Evolutionary conservation across 2,113 vertebrate genomes (phyloP).

Genomic region (Butorides virescens): DNA sequence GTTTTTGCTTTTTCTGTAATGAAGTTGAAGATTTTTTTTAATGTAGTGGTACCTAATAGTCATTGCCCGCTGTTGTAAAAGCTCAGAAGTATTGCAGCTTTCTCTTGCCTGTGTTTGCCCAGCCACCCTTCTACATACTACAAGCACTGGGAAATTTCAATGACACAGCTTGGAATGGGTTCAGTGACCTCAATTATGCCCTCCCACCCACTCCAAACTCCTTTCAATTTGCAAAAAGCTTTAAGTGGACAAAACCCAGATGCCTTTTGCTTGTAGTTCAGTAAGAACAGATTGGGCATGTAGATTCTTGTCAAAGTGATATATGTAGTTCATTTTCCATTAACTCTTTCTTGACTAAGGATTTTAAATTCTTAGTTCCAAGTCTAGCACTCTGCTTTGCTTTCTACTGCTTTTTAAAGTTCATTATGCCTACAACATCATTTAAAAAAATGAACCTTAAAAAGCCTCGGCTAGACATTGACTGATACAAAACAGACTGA

Average conservation of each 20-base stretch:
- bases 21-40: not conserved
- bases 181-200: conserved; percentile 66
- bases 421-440: not conserved
- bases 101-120: conserved; percentile 47
- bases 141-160: conserved; percentile 73
- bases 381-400: conserved; percentile 32
- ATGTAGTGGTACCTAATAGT: not conserved
- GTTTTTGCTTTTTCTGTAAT: not conserved
- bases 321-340: conserved; percentile 64
- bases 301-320: conserved; percentile 67
- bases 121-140: conserved; percentile 47
- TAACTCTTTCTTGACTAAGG: conserved; percentile 70
- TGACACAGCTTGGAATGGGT: conserved; percentile 64
- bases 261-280: conserved; percentile 65
- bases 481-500: not conserved
- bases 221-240: conserved; percentile 78
- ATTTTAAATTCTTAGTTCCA: conserved; percentile 37
- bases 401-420: conserved; percentile 43
- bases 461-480: conserved; percentile 6
- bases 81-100: conserved; percentile 33
- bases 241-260: conserved; percentile 77
- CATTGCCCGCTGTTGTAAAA: conserved; percentile 40
- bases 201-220: conserved; percentile 71
- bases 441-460: conserved; percentile 14
- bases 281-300: conserved; percentile 75